Percentiles rank a stretch among this genome's conserved stretches.
Conservation (phyloP, 2,797 vertebrate genomes). For the Lophotriccus pileatus region DNA sequence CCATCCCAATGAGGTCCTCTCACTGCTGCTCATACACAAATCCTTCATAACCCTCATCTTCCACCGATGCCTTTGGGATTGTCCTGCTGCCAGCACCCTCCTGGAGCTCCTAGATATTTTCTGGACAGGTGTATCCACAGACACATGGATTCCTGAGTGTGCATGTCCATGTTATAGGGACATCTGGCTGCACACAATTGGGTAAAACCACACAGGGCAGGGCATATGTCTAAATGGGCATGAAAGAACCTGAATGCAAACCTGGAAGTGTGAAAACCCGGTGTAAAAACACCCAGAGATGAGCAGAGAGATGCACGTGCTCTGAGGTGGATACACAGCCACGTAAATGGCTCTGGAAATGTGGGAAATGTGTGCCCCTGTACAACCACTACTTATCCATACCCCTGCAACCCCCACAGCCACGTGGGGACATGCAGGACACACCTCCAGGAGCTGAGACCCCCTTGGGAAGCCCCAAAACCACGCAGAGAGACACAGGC, state of each 20-base stretch:
- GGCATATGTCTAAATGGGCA: background rate
- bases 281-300: background rate
- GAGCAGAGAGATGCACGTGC: background rate
- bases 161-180: background rate
- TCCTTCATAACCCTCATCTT: background rate
- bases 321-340: background rate
- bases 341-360: background rate
- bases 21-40: background rate
- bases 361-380: rapidly evolving
- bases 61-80: background rate
- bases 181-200: background rate
- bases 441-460: background rate
- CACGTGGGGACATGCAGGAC: no score
- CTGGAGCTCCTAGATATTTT: background rate
- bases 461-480: background rate
- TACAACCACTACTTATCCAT: background rate
- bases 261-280: background rate
- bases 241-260: background rate
- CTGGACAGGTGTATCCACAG: background rate
- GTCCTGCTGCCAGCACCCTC: background rate
- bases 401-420: background rate
- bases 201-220: background rate
- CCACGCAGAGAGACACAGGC: rapidly evolving
- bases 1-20: background rate
- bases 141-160: background rate